These are phyloP conservation scores for Aphodius sticticus DNA, from an alignment of 2,888 invertebrate genomes.

Conservation along the genomic window DNA sequence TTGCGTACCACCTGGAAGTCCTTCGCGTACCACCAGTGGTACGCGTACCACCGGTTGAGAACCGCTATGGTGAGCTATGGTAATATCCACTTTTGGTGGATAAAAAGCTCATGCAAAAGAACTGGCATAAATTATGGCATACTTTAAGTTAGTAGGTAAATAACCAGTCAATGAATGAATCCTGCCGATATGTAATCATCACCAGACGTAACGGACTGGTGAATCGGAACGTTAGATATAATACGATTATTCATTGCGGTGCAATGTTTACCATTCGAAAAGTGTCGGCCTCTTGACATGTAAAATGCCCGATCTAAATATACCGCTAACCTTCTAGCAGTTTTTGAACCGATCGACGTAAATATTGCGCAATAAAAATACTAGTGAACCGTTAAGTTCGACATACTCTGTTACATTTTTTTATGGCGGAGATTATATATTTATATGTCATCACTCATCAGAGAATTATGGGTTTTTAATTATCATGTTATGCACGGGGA, in stretches of 20 bases:
- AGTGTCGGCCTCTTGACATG: background rate
- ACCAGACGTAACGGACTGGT: background rate
- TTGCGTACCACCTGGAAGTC: too few relatives aligned
- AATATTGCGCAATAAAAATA: constrained; percentile 4
- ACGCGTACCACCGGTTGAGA: too few relatives aligned
- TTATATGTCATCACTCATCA: background rate
- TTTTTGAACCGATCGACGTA: background rate
- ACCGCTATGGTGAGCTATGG: too few relatives aligned
- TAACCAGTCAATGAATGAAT: too few relatives aligned
- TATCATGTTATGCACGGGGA: too few relatives aligned
- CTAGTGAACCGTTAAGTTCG: background rate
- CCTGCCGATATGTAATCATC: background rate
- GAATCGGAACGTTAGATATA: background rate
- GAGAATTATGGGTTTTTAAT: background rate
- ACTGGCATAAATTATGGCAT: too few relatives aligned
- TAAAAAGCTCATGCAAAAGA: too few relatives aligned
- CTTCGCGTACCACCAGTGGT: too few relatives aligned
- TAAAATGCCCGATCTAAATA: background rate
- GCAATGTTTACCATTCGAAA: background rate
- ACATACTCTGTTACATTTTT: background rate
- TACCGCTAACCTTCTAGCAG: constrained; percentile 4
- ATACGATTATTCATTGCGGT: background rate
- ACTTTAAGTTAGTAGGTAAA: too few relatives aligned
- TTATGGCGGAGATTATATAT: background rate
- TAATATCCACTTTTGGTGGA: too few relatives aligned